Conservation (phyloP, 2,888 invertebrate genomes). For the Abrostola triplasia region DNA sequence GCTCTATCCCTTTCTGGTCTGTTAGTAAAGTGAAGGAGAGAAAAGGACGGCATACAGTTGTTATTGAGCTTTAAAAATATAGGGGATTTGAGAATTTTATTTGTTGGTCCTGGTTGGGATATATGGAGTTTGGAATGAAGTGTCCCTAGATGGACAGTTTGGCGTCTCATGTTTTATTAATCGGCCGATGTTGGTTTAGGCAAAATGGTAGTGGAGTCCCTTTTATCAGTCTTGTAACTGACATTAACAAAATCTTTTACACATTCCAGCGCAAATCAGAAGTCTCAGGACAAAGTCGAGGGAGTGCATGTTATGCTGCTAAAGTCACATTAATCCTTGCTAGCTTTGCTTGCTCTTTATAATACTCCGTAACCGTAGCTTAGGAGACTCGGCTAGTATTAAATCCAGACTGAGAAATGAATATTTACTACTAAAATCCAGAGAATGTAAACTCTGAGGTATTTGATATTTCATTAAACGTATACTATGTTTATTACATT, state of each 20-base stretch:
- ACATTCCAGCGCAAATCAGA: no score
- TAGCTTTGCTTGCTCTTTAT: no score
- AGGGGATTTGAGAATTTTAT: conserved; percentile 50
- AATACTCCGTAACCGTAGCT: no score
- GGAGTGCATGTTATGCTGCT: no score
- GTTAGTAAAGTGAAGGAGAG: neutral
- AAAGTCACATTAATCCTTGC: no score
- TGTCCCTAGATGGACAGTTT: conserved; percentile 33
- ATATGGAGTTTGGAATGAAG: conserved; percentile 28
- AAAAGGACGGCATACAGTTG: conserved; percentile 22
- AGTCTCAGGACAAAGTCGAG: no score
- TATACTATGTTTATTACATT: no score
- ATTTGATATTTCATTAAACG: no score
- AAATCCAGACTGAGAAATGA: no score
- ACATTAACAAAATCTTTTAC: neutral
- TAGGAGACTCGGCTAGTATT: no score
- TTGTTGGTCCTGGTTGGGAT: conserved; percentile 37
- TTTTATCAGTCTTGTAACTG: conserved; percentile 1
- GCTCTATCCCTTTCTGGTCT: conserved; percentile 56
- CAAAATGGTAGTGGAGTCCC: neutral
- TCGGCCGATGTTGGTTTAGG: conserved; percentile 8
- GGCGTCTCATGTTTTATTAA: conserved; percentile 36
- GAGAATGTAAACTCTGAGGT: no score
- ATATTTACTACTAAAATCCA: no score
- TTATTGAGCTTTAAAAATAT: conserved; percentile 53